phyloP scores from a whole-genome alignment of 2,888 invertebrate species.

The Polyploca ridens region DNA sequence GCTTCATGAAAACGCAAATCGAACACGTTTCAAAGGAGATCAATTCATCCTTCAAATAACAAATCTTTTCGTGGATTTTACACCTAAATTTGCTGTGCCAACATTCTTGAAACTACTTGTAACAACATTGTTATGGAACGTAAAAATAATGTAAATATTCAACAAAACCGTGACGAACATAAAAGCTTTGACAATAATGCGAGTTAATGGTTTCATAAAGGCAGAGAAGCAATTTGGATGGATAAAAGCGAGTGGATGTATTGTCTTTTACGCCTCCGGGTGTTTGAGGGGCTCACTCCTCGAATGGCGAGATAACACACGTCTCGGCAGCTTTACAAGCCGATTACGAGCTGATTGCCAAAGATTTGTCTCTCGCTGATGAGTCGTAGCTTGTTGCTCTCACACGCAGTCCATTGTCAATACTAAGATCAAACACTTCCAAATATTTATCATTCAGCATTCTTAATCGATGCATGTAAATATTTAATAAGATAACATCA shows the following conservation, averaged over 20 bases:
- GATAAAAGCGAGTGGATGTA: constrained; percentile 48
- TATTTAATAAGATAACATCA: constrained; percentile 8
- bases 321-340: constrained; percentile 15
- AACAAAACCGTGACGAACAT: constrained; percentile 35
- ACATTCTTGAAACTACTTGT: constrained; percentile 5
- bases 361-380: not conserved
- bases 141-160: constrained; percentile 27
- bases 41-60: not conserved
- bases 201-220: constrained; percentile 53
- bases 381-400: not conserved
- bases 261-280: constrained; percentile 39
- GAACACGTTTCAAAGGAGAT: constrained; percentile 6
- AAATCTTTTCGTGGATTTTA: not conserved
- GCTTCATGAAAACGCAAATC: not conserved
- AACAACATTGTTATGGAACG: not conserved
- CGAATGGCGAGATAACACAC: constrained; percentile 12
- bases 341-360: constrained; percentile 15
- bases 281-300: constrained; percentile 21
- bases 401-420: not conserved
- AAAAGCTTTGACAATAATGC: constrained; percentile 55
- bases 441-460: not conserved
- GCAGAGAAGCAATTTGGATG: constrained; percentile 47
- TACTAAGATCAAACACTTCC: not conserved
- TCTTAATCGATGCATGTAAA: constrained; percentile 1
- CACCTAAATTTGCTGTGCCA: not conserved